Base-by-base conservation (phyloP, 2,113 vertebrate genomes). In the Maccullochella peelii region DNA sequence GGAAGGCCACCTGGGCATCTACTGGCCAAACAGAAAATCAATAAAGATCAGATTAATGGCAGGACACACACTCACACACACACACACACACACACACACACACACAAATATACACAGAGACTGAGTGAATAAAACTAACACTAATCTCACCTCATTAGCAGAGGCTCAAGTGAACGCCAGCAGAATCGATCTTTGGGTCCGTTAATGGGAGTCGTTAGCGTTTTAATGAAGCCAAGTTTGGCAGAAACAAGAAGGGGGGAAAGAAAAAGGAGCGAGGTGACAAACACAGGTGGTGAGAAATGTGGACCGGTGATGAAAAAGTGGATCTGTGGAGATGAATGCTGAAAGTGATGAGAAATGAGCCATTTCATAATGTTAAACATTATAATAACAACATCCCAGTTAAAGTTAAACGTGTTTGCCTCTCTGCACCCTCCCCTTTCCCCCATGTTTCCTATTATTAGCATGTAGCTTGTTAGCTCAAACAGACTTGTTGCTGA, bases 171-270 rank as follows among this genome's bases (percentile, higher is more conserved):
- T 77, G 68, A 86, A 91, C 75, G 54, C 74, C 85, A 87, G 65
- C 90, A 73, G 77, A 62, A 95, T 95, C 78, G 92, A 95, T 94
- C 78, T 23, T 42, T 21, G 65, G 86, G 44, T 89, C 86, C 84
- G 79, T 87, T 95, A 94, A 91, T 90, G 91, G 79, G 83, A 89
- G 80, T 92, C 90, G 90, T 95, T 94, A 94, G 89, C 30, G 74
- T 89, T 91, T 90, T 94, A 95, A 94, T 93, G 90, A 94, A 91
- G 94, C 89, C 54, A 79, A 89, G 92, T 92, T 92, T 70, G 69
- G 88, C 77, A 73, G 88, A 67, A 91, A 72, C 67, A 40, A 83
- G 86, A 80, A 83, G 49, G 16, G 12, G 58, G 54, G 20, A 8
- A 16, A 40, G 52, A 70, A 81, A 57, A 21, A 15, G 23, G 70